Evolutionary conservation across 2,888 invertebrate species (phyloP).

Genomic region (Aporophyla nigra): DNA sequence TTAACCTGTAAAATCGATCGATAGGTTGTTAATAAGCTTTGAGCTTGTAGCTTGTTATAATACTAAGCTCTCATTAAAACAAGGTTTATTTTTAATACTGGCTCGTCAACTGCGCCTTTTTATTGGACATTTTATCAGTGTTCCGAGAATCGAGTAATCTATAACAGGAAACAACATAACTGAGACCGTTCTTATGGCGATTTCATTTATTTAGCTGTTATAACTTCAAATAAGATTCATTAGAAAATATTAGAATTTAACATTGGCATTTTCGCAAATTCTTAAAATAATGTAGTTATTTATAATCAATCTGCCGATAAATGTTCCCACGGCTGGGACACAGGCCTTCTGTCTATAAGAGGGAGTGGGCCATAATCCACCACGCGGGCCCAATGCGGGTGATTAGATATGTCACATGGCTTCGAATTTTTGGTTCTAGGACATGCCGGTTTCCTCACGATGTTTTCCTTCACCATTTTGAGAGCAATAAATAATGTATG

Average conservation of each 20-base stretch:
- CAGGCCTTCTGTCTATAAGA: no score
- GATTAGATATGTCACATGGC: no score
- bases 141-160: conserved; percentile 80
- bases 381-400: no score
- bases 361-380: no score
- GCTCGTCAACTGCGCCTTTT: conserved; percentile 59
- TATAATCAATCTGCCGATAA: no score
- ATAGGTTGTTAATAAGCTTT: neutral
- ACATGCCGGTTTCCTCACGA: no score
- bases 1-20: neutral
- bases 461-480: no score
- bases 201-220: conserved; percentile 38
- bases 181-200: conserved; percentile 57
- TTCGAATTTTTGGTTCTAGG: no score
- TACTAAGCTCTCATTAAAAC: conserved; percentile 9
- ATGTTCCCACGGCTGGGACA: no score
- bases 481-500: no score
- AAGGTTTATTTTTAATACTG: conserved; percentile 34
- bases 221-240: conserved; percentile 31
- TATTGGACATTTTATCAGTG: conserved; percentile 74
- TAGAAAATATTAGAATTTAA: conserved; percentile 11
- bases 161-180: conserved; percentile 75
- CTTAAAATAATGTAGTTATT: neutral
- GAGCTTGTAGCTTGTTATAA: neutral
- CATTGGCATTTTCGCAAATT: neutral